Percentiles rank a stretch among this genome's conserved stretches.
Conservation (phyloP, 30 jellyfish, hydroid and myxozoan species). For the Cassiopea andromeda region DNA sequence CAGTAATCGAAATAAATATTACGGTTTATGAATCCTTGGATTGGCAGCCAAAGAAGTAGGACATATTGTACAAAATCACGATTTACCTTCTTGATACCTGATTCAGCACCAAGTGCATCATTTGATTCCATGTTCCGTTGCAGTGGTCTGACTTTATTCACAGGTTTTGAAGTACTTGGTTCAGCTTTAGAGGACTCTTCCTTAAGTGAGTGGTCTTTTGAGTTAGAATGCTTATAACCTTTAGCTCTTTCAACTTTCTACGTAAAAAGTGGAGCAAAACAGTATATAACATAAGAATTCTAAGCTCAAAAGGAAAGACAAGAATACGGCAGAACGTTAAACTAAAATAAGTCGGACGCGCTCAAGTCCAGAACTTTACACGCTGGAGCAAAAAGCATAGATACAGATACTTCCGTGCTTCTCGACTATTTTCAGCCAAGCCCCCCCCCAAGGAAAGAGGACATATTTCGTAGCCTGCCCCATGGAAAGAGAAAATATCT, state of each 20-base stretch:
- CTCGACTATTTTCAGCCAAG: too few relatives aligned
- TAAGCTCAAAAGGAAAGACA: too few relatives aligned
- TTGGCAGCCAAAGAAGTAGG: too few relatives aligned
- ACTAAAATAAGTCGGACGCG: too few relatives aligned
- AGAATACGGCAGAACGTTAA: too few relatives aligned
- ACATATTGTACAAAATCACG: neutral
- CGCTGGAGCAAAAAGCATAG: too few relatives aligned
- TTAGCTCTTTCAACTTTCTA: neutral
- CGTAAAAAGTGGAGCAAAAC: neutral
- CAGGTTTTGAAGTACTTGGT: constrained; percentile 41
- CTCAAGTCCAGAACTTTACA: too few relatives aligned
- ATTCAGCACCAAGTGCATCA: neutral
- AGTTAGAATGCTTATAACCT: neutral
- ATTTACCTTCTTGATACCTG: neutral
- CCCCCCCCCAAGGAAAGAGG: too few relatives aligned
- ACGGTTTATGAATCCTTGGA: too few relatives aligned
- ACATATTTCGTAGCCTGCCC: too few relatives aligned
- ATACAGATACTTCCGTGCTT: too few relatives aligned
- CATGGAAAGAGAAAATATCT: neutral
- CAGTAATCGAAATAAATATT: too few relatives aligned
- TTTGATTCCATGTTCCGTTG: neutral
- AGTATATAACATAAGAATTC: neutral
- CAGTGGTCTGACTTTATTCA: constrained; percentile 57
- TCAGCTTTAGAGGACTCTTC: constrained; percentile 7
- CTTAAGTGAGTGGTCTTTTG: neutral